These are phyloP conservation scores for Empidonax alnorum DNA, from an alignment of 2,113 vertebrate genomes.

Conservation along the genomic window DNA sequence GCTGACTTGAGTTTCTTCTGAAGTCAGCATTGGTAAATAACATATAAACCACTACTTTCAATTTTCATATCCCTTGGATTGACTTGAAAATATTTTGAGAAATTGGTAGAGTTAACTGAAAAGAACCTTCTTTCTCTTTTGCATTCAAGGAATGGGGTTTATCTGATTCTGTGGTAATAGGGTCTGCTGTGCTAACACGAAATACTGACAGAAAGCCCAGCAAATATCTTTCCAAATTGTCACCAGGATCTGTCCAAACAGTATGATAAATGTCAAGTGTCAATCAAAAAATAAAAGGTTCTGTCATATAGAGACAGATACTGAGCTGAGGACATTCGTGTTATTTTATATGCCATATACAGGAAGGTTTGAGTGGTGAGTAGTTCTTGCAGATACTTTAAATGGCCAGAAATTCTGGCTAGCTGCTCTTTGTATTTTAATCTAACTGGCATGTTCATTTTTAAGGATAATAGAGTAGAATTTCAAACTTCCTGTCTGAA, in stretches of 20 bases:
- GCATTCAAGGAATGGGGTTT: neutral
- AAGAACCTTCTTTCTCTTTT: neutral
- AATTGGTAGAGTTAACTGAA: conserved; percentile 31
- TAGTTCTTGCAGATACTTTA: neutral
- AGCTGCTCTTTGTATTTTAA: neutral
- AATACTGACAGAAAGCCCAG: conserved; percentile 33
- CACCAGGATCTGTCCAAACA: neutral
- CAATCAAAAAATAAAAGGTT: conserved; percentile 30
- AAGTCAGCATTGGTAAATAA: neutral
- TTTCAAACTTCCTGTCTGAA: neutral
- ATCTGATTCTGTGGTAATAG: neutral
- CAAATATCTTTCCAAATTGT: conserved; percentile 22
- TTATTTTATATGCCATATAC: neutral
- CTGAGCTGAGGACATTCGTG: neutral
- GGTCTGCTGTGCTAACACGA: neutral
- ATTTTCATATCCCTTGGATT: neutral
- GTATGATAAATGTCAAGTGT: conserved; percentile 35
- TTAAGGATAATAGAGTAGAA: neutral
- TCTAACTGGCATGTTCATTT: neutral
- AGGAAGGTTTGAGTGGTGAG: neutral
- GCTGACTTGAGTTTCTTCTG: neutral
- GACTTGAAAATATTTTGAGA: conserved; percentile 1
- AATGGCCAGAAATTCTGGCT: neutral
- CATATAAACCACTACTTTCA: neutral
- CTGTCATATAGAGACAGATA: neutral